Evolutionary conservation across 2,888 invertebrate species (phyloP), one percentile per base, ranked within the genome.

Genomic region (Amblyteles armatorius): DNA sequence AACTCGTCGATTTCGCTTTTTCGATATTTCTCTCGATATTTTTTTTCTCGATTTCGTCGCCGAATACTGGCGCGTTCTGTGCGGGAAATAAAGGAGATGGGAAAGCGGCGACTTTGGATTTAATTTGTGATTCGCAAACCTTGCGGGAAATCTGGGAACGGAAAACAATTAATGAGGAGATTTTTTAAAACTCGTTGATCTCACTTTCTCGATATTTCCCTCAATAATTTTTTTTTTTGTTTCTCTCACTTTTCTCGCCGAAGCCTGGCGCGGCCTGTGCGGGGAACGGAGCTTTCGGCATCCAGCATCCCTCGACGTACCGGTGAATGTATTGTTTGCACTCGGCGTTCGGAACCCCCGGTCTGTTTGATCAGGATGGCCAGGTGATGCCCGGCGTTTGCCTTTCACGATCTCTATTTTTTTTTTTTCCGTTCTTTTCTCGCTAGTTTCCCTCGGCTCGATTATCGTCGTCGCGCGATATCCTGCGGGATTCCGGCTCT

Each of bases 351-450:
- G 89, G 89, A 44, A 87, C 88, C 29, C 29, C 60, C 68, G 87
- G 89, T 87, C 82, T 93, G 91, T 94, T 94, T 94, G 93, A 93
- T 92, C 92, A 93, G 93, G 93, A 92, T 90, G 57, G 89, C 91
- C 93, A 93, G 93, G 93, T 93, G 93, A 92, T 92, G 88, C 87
- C 77, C 78, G 69, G 85, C 73, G 79, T 69, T 86, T 69, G 33
- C 52, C 63, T 73, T 79, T 77, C 85, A 73, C 83, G 79, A 84
- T 84, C 85, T 84, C 85, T 22, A 9, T 22, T 57, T 57, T 57
- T 11, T 57, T 57, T 55, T 3, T 13, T 40, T 40, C 0, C 40
- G 9, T 83, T 40, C 74, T 83, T 87, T 83, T 71, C 79, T 72
- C 83, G 65, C 84, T 85, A 81, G 78, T 81, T 79, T 79, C 36